Base-by-base conservation (phyloP, 92 coral and sea anemone genomes). In the Zoanthus gigantus region DNA sequence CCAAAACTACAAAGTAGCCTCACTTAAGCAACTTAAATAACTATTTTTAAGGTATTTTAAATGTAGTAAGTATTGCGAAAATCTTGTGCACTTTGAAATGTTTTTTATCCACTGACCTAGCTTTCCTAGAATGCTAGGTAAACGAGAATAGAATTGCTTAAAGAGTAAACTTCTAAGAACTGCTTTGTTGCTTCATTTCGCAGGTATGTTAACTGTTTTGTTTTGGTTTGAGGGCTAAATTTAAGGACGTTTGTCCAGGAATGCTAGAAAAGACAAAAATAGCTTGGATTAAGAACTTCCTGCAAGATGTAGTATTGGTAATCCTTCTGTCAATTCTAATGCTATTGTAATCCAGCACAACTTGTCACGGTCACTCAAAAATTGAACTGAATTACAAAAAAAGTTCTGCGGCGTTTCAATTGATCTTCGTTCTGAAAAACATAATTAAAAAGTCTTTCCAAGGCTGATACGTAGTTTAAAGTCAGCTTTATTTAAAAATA, bases 311-410 rank as follows among this genome's bases (percentile, higher is more conserved):
- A 88, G 65, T 86, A 83, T 18, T 83, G 61, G 31, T 91, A 91
- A 91, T 91, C 94, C 92, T 78, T 73, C 71, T 86, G 90, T 75
- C 90, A 91, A 85, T 78, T 78, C 81, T 28, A 56, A 66, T 84
- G 94, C 88, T 89, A 84, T 86, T 74, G 87, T 82, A 91, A 85
- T 84, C 94, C 83, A 84, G 78, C 83, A 86, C 86, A n/a, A 63
- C 44, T 28, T 90, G 69, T 61, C 88, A 57, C 17, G 86, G 77
- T 17, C 72, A 18, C 45, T 44, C 85, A 81, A 65, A 28, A 11
- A 81, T 10, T 7, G 68, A 34, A 77, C 82, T 68, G 46, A 81
- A 81, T 29, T 80, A 61, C 46, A 31, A 79, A 10, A 37, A 15
- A 50, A 58, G 8, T 23, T 18, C 37, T 53, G 17, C 44, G 67